These are phyloP conservation scores for Scolopax bukidnonensis DNA, from an alignment of 2,797 vertebrate species.

Conservation along the genomic window DNA sequence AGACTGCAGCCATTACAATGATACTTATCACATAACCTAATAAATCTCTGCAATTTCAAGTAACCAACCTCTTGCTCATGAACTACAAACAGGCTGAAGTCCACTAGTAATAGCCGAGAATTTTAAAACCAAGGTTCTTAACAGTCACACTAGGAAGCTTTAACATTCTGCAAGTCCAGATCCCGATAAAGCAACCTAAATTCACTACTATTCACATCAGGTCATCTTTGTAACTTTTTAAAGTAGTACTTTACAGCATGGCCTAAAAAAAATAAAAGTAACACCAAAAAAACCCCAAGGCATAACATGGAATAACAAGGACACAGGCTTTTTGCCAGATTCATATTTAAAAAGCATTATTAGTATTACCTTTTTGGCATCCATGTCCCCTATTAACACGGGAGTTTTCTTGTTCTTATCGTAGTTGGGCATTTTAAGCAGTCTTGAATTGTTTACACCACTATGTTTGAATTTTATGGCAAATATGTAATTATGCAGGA, in stretches of 20 bases:
- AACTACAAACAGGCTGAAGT: background rate
- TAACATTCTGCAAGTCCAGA: background rate
- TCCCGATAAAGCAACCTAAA: background rate
- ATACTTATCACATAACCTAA: background rate
- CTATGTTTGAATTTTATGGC: background rate
- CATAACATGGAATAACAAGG: background rate
- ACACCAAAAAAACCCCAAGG: background rate
- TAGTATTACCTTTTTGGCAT: background rate
- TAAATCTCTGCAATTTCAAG: background rate
- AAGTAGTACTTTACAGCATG: background rate
- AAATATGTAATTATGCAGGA: background rate
- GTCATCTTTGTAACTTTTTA: background rate
- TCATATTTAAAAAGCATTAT: background rate
- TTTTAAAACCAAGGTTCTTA: background rate
- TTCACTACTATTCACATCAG: background rate
- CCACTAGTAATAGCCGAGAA: background rate
- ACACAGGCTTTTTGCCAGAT: background rate
- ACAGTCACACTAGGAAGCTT: background rate
- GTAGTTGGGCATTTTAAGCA: background rate
- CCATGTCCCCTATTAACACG: background rate
- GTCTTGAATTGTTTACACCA: background rate
- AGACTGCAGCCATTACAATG: background rate
- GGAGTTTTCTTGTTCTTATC: background rate
- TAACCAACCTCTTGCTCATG: background rate
- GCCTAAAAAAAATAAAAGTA: background rate